A percentile compares a stretch with the other conserved stretches of the same genome.
These are phyloP conservation scores for Drosophila mercatorum DNA, from an alignment of 2,888 invertebrate species.

Conservation along the genomic window DNA sequence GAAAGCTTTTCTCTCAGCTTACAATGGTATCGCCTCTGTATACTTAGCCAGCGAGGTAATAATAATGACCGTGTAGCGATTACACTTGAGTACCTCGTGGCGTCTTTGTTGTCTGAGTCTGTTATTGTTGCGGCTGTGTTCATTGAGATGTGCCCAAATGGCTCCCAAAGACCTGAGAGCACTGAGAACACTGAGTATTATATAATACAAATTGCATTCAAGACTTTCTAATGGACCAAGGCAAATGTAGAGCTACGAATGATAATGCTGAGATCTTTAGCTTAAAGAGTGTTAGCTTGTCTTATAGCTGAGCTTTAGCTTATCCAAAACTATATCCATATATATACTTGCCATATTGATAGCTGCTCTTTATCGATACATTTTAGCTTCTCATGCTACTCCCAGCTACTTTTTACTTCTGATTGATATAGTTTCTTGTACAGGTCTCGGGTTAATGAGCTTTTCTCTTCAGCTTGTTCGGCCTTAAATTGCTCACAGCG, in stretches of 20 bases:
- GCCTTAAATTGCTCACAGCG: constrained; percentile 50
- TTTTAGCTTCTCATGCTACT: background rate
- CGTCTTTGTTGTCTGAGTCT: constrained; percentile 46
- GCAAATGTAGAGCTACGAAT: background rate
- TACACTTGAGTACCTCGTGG: constrained; percentile 70
- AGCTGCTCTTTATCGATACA: background rate
- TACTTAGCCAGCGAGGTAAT: constrained; percentile 72
- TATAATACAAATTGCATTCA: constrained; percentile 12
- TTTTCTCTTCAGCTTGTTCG: constrained; percentile 17
- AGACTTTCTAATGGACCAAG: constrained; percentile 13
- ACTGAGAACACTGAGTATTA: constrained; percentile 30
- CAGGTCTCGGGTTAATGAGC: constrained; percentile 21
- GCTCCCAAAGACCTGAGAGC: background rate
- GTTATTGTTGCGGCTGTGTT: constrained; percentile 32
- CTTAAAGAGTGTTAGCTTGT: background rate
- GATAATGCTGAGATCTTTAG: background rate
- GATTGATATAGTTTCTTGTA: constrained; percentile 14
- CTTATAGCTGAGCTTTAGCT: too few relatives aligned
- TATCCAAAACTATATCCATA: too few relatives aligned
- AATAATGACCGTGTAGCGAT: constrained; percentile 78
- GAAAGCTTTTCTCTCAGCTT: constrained; percentile 68
- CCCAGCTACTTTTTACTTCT: background rate
- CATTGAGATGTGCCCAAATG: constrained; percentile 16
- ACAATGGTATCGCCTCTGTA: constrained; percentile 56
- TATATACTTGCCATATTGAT: too few relatives aligned